Evolutionary conservation across 1,140 invertebrate species (phyloP), one percentile per base, ranked within the genome.

Genomic region (Agraylea sexmaculata): DNA sequence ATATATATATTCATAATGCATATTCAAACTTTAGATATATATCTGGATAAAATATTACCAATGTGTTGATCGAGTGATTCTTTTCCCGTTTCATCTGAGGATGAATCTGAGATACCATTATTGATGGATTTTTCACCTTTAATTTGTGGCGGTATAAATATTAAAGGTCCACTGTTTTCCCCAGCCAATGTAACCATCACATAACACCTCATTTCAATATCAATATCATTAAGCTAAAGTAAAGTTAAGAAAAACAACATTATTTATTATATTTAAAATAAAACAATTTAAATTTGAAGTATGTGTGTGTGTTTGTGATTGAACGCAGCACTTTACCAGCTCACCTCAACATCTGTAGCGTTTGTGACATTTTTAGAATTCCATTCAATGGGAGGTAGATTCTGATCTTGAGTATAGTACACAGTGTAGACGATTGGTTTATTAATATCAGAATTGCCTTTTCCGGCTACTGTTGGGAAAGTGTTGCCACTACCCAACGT

Each of bases 141-240:
- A 27, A 30, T 11, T 13, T 49, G 49, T 0, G 51, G 48, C 0
- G 60, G 56, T 3, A 65, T 53, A 18, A 47, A 51, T 6, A 58
- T 37, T n/a, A 60, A 45, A 3, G 45, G 32, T 22, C 62, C 62
- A 43, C 51, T 34, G 1, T 44, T 53, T n/a, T 50, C 13, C 0
- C 58, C 51, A 32, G 53, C 48, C 0, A 51, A 53, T 0, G 50
- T 55, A 44, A 65, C 57, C 52, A 60, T 59, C 13, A 65, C 55
- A 36, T 52, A 58, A 27, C 23, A 42, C 7, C 10, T 20, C 10
- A 27, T 16, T 21, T 43, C 35, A 5, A 37, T 33, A 29, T 47
- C 36, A 11, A 47, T 12, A 23, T 42, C 39, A 8, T 23, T 39
- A 15, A 50, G 12, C 48, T 50, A 40, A 27, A 32, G 37, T 36